Conservation (phyloP, 2,797 vertebrate genomes). For the Spheniscus humboldti region DNA sequence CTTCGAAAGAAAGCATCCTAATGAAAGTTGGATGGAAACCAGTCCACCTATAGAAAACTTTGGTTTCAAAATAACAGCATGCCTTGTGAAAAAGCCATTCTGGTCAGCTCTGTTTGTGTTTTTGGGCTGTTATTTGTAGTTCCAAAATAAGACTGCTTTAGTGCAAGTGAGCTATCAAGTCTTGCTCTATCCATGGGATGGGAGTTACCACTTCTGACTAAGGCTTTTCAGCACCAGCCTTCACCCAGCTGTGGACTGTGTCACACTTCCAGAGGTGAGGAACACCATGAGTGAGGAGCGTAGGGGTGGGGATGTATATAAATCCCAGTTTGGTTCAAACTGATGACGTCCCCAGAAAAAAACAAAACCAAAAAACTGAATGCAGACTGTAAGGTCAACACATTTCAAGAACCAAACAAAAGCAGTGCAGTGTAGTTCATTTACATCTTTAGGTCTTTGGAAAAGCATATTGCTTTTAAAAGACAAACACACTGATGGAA, state of each 20-base stretch:
- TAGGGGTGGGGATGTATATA: no score
- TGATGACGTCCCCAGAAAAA: neutral
- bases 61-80: neutral
- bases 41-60: neutral
- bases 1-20: neutral
- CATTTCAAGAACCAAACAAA: neutral
- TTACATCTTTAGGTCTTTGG: neutral
- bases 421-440: neutral
- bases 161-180: neutral
- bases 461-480: neutral
- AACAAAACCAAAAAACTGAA: neutral
- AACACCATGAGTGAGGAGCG: neutral
- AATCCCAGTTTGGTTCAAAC: neutral
- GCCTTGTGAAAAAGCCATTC: neutral
- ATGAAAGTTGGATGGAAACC: neutral
- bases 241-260: neutral
- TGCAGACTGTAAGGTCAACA: neutral
- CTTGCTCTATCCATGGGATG: neutral
- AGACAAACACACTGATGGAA: neutral
- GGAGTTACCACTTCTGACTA: neutral
- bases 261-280: neutral
- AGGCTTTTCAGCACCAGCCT: neutral
- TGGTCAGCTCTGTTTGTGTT: neutral
- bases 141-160: neutral
- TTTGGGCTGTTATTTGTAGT: neutral